phyloP scores from a whole-genome alignment of 2,113 vertebrate genomes.

The Himantopus leucocephalus region DNA sequence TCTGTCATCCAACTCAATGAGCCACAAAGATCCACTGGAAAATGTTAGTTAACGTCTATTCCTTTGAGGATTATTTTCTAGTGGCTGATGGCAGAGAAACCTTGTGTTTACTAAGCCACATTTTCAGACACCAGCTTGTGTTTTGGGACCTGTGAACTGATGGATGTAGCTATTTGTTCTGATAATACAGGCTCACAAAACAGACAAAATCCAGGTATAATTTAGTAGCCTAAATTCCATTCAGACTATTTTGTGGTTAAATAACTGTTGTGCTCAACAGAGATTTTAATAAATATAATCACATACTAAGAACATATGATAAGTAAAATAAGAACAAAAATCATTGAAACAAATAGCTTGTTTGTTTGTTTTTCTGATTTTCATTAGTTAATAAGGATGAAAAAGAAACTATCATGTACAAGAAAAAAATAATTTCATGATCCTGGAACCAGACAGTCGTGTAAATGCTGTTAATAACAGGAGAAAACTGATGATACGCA shows the following conservation, averaged over 20 bases:
- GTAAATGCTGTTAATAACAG: neutral
- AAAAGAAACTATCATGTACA: neutral
- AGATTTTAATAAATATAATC: neutral
- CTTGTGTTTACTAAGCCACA: neutral
- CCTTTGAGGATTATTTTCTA: neutral
- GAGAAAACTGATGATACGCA: accelerated
- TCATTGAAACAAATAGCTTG: neutral
- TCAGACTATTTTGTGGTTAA: neutral
- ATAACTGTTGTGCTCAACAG: neutral
- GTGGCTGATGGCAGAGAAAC: neutral
- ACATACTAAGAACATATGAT: neutral
- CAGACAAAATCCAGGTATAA: neutral
- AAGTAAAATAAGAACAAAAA: neutral
- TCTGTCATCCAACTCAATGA: neutral
- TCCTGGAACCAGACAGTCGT: neutral
- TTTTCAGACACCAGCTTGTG: neutral
- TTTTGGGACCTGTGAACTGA: neutral
- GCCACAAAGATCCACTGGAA: neutral
- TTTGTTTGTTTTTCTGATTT: neutral
- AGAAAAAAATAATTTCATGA: neutral
- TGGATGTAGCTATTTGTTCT: neutral
- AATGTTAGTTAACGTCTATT: neutral
- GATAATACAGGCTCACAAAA: neutral
- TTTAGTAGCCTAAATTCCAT: neutral
- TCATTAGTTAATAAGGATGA: neutral